Conservation (phyloP, 2,797 vertebrate genomes). For the Sebastes minor region DNA sequence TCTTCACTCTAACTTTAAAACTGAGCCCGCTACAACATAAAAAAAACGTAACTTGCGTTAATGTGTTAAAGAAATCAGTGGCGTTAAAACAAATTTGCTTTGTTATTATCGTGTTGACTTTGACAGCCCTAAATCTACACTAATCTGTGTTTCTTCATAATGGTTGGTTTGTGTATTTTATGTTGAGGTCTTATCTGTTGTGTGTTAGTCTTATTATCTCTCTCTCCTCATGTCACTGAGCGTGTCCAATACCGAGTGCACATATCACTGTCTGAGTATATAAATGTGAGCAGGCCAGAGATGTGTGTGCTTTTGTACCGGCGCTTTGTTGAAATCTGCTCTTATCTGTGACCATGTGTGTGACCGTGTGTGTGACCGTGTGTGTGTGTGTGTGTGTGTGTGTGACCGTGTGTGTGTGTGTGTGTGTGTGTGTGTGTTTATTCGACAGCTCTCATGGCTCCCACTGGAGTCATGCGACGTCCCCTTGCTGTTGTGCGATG, state of each 20-base stretch:
- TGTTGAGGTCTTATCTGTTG: background rate
- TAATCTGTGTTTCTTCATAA: background rate
- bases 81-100: too few species aligned
- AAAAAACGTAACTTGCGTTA: too few species aligned
- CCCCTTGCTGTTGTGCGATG: slow-evolving; percentile 32
- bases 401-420: background rate
- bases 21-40: too few species aligned
- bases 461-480: slow-evolving; percentile 47
- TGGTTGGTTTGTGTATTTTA: too few species aligned
- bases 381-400: slow-evolving; percentile 2
- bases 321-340: slow-evolving; percentile 25
- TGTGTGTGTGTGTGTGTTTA: slow-evolving; percentile 27
- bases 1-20: too few species aligned
- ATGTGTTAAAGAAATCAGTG: too few species aligned
- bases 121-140: background rate
- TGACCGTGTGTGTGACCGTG: background rate
- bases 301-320: slow-evolving; percentile 18
- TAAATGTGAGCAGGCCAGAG: slow-evolving; percentile 45
- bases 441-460: slow-evolving; percentile 63
- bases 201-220: slow-evolving; percentile 11
- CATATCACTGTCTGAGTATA: slow-evolving; percentile 35
- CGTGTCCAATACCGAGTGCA: slow-evolving; percentile 37
- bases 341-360: slow-evolving; percentile 7
- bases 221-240: slow-evolving; percentile 13
- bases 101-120: too few species aligned